Percentiles rank a stretch among this genome's conserved stretches.
Evolutionary conservation across 2,888 invertebrate species (phyloP).

Genomic region (Lepeophtheirus nordmannii): DNA sequence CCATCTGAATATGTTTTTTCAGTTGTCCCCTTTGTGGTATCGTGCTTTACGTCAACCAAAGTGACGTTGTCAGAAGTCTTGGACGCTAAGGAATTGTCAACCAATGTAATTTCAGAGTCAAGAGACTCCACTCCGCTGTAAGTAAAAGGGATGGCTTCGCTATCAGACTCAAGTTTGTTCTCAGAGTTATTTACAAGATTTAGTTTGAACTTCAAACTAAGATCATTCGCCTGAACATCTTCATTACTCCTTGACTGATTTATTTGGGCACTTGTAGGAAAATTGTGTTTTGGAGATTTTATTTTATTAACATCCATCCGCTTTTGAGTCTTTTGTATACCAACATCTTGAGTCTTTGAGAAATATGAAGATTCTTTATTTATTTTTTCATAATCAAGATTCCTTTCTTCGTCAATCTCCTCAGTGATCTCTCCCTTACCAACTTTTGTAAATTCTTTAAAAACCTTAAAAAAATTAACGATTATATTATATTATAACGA

Average conservation of each 20-base stretch:
- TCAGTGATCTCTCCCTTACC: too few species aligned
- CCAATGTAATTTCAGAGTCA: slow-evolving; percentile 18
- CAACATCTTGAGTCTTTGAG: too few species aligned
- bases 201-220: too few species aligned
- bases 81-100: background rate
- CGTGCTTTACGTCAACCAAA: background rate
- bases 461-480: too few species aligned
- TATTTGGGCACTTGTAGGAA: background rate
- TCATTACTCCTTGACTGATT: too few species aligned
- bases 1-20: slow-evolving; percentile 14
- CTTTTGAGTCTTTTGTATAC: too few species aligned
- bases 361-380: too few species aligned
- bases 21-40: slow-evolving; percentile 1
- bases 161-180: background rate
- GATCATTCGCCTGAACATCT: too few species aligned
- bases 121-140: slow-evolving; percentile 14
- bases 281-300: background rate
- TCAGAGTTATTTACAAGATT: background rate
- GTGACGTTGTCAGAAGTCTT: background rate
- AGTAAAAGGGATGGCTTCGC: background rate
- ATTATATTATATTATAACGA: background rate
- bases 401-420: too few species aligned
- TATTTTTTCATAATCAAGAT: too few species aligned
- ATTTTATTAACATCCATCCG: background rate
- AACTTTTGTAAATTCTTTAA: too few species aligned